These are phyloP conservation scores for Etheostoma nigrum DNA, from an alignment of 2,797 vertebrate species.

Conservation along the genomic window DNA sequence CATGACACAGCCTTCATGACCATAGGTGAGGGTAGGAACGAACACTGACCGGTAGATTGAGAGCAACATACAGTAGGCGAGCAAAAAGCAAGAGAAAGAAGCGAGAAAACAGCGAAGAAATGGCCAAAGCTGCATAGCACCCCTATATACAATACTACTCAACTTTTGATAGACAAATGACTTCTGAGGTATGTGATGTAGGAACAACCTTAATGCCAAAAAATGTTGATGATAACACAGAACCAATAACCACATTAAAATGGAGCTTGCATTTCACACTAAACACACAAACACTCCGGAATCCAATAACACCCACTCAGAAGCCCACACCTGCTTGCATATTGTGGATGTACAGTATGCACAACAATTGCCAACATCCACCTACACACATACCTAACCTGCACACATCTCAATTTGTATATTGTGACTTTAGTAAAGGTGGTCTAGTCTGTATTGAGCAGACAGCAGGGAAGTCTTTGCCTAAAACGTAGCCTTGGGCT, in stretches of 20 bases:
- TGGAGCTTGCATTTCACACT: neutral
- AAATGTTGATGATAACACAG: constrained; percentile 9
- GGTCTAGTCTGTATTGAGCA: constrained; percentile 24
- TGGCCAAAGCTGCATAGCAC: no score
- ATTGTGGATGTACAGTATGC: neutral
- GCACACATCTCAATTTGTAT: neutral
- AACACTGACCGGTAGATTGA: no score
- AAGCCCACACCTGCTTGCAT: neutral
- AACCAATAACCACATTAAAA: constrained; percentile 29
- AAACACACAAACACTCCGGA: constrained; percentile 9
- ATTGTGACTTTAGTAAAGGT: constrained; percentile 21
- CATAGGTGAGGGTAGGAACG: no score
- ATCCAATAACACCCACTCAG: neutral
- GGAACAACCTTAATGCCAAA: constrained; percentile 10
- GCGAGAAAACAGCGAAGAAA: no score
- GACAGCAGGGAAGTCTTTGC: constrained; percentile 47
- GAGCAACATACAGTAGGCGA: no score
- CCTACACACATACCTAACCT: neutral
- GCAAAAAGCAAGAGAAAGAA: no score
- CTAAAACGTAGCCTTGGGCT: constrained; percentile 60
- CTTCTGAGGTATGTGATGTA: neutral
- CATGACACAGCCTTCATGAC: no score
- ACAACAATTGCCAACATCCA: neutral
- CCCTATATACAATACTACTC: neutral
- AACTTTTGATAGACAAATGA: constrained; percentile 3